Percentiles rank a stretch among this genome's conserved stretches.
phyloP scores from a whole-genome alignment of 2,888 invertebrate genomes.

The Marasmarcha lunaedactyla region DNA sequence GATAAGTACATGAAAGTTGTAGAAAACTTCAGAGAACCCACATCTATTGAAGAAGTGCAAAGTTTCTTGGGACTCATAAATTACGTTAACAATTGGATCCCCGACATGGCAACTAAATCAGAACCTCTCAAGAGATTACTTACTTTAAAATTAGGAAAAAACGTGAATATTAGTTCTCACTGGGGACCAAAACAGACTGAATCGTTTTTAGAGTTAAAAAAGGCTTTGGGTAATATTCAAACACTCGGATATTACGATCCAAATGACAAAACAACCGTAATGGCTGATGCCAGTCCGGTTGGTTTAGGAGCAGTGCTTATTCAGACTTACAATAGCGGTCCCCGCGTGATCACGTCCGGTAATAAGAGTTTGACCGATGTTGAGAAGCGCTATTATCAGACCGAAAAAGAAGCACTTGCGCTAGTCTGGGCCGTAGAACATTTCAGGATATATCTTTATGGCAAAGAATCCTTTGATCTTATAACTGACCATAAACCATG shows the following conservation, averaged over 20 bases:
- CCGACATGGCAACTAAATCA: constrained; percentile 8
- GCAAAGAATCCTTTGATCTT: constrained; percentile 10
- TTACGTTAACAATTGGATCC: constrained; percentile 15
- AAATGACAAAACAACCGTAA: constrained; percentile 2
- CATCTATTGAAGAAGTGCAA: constrained; percentile 14
- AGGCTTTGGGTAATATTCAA: not conserved
- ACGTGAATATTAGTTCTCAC: not conserved
- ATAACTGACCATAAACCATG: constrained; percentile 1
- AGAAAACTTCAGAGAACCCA: not conserved
- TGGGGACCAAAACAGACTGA: not conserved
- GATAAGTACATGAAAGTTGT: not conserved
- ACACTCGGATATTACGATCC: not conserved
- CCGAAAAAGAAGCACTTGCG: constrained; percentile 8
- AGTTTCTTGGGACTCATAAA: not conserved
- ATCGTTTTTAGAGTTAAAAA: not conserved
- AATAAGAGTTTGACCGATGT: constrained; percentile 6
- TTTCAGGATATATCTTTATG: not conserved
- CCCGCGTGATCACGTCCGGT: constrained; percentile 9
- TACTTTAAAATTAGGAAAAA: constrained; percentile 2
- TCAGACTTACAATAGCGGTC: constrained; percentile 3
- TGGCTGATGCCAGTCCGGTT: constrained; percentile 7
- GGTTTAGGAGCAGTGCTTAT: not conserved
- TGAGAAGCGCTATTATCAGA: constrained; percentile 7
- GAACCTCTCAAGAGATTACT: constrained; percentile 4
- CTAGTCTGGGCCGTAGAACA: constrained; percentile 4